Conservation (phyloP, 2,888 invertebrate genomes). For the Caenorhabditis afra region DNA sequence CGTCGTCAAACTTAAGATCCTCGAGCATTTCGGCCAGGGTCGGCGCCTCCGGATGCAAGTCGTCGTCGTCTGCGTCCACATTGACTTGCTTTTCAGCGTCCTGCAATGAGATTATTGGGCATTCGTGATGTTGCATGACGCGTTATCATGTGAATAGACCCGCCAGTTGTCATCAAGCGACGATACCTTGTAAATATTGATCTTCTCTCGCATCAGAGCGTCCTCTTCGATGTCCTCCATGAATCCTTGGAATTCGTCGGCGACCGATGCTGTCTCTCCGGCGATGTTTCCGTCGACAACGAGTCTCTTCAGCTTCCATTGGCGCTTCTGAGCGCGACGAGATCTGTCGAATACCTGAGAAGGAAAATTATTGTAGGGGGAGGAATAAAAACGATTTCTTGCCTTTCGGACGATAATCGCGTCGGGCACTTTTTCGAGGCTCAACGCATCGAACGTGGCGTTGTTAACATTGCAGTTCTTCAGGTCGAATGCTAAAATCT, state of each 20-base stretch:
- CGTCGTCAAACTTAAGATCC: constrained; percentile 86
- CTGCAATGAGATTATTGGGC: constrained; percentile 34
- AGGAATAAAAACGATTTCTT: constrained; percentile 1
- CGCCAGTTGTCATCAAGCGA: background rate
- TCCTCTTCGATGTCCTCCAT: constrained; percentile 98
- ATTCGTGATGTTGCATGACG: background rate
- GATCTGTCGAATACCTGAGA: constrained; percentile 83
- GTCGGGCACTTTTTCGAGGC: constrained; percentile 86
- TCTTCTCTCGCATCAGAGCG: constrained; percentile 89
- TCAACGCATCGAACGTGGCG: constrained; percentile 89
- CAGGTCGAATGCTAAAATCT: constrained; percentile 88
- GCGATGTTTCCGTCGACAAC: constrained; percentile 81
- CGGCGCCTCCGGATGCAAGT: constrained; percentile 85
- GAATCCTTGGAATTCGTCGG: constrained; percentile 84
- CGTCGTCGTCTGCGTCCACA: constrained; percentile 83
- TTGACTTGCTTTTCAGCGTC: constrained; percentile 59
- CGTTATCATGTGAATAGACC: constrained; percentile 2
- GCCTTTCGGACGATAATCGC: constrained; percentile 95
- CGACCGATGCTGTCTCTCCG: constrained; percentile 81
- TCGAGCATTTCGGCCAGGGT: constrained; percentile 95
- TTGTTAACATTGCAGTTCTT: constrained; percentile 94
- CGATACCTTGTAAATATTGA: constrained; percentile 88
- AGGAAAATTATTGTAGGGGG: background rate
- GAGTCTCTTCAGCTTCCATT: constrained; percentile 94
- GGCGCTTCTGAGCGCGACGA: constrained; percentile 86